Evolutionary conservation across 1,140 invertebrate genomes (phyloP).

Genomic region (Hyles euphorbiae): DNA sequence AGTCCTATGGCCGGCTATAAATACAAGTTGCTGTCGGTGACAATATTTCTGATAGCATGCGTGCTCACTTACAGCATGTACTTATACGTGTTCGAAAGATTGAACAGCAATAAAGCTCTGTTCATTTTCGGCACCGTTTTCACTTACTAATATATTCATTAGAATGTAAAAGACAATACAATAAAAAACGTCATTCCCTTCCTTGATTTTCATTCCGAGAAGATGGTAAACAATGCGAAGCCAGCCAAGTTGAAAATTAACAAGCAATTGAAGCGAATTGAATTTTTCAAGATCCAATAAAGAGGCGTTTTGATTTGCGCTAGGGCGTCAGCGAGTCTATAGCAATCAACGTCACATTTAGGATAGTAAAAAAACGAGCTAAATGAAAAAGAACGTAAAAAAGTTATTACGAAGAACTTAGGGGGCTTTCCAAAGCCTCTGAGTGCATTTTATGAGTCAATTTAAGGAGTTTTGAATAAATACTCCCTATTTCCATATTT

Average conservation of each 20-base stretch:
- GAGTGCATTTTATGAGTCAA: too few species aligned
- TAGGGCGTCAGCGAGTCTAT: background rate
- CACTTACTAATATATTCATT: slow-evolving; percentile 18
- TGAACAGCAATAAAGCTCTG: slow-evolving; percentile 18
- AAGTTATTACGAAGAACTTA: too few species aligned
- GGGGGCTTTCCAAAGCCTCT: too few species aligned
- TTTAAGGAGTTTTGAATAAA: too few species aligned
- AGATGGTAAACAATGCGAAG: slow-evolving; percentile 16
- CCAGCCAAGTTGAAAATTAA: slow-evolving; percentile 31
- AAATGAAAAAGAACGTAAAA: too few species aligned
- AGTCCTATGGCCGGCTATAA: slow-evolving; percentile 27
- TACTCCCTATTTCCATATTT: too few species aligned
- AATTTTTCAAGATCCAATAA: slow-evolving; percentile 25
- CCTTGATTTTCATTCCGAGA: slow-evolving; percentile 12
- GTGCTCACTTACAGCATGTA: slow-evolving; percentile 38
- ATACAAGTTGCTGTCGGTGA: slow-evolving; percentile 21
- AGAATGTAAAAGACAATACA: slow-evolving; percentile 4
- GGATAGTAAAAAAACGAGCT: too few species aligned
- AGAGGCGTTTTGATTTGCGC: slow-evolving; percentile 14
- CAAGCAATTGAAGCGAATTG: slow-evolving; percentile 25
- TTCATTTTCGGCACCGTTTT: slow-evolving; percentile 29
- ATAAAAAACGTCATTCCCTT: slow-evolving; percentile 8
- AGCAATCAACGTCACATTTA: too few species aligned
- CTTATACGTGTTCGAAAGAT: slow-evolving; percentile 29
- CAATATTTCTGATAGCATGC: slow-evolving; percentile 21